Base-by-base conservation (phyloP, 2,888 invertebrate genomes). In the Catocala fraxini region DNA sequence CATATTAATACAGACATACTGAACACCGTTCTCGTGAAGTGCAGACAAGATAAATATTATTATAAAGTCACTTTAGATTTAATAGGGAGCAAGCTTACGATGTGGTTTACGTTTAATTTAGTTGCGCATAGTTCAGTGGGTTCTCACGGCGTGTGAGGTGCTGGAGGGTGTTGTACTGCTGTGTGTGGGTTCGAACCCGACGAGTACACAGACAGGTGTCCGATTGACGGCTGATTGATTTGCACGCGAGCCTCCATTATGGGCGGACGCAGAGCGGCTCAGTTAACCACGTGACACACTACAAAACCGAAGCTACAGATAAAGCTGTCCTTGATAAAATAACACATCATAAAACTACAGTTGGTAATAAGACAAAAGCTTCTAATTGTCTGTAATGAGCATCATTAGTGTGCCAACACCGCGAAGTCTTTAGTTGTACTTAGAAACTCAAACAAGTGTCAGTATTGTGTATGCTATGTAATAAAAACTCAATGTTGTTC, bases 151-250 rank as follows among this genome's bases (percentile, higher is more conserved):
- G 12, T 13, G 12, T 39, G 25, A 25, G 25, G 25, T 25, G 41
- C 12, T 6, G 25, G 12, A 9, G 41, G 47, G 55, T 41, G 25
- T 11, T 25, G 33, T 47, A 3, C 10, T 15, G 35, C 39, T 51
- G 51, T 51, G 13, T 39, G 43, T 25, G 43, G 51, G 39, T 35
- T 41, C 45, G 10, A 25, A 15, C 42, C 9, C 35, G 43, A 9
- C 13, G 10, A 6, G 41, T 33, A 42, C 46, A 54, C 56, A 51
- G 48, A 15, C 55, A 51, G 55, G 61, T 59, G 65, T 51, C 47
- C 46, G 62, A 56, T 62, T 55, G 65, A 75, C 73, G 60, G 68
- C 52, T 69, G 75, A 75, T 69, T 72, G 75, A 68, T 63, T 49
- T 45, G 66, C 73, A 71, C 75, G 72, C 75, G 62, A 71, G 59